A percentile compares a stretch with the other conserved stretches of the same genome.
These are phyloP conservation scores for Suricata suricatta DNA, from an alignment of 2,113 vertebrate species.

Conservation along the genomic window DNA sequence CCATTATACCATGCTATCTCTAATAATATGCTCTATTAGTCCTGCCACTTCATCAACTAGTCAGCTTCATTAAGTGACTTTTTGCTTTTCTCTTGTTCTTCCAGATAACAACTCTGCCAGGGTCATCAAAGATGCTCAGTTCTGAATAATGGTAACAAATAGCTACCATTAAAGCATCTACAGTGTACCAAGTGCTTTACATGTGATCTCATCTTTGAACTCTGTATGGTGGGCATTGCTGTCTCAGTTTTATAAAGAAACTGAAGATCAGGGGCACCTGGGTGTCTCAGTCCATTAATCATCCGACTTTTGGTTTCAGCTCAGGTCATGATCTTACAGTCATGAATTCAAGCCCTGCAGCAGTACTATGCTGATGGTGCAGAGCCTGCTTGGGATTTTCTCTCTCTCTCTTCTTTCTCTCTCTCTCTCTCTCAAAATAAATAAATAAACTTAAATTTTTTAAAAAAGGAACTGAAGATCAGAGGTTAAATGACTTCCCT, in stretches of 20 bases:
- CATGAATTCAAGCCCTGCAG: too few species aligned
- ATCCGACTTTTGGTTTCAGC: too few species aligned
- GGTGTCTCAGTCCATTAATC: too few species aligned
- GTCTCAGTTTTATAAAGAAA: background rate
- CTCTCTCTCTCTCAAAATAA: too few species aligned
- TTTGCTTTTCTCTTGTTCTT: conserved; percentile 20
- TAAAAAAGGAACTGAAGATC: too few species aligned
- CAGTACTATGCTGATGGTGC: too few species aligned
- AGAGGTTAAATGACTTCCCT: background rate
- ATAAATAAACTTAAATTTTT: too few species aligned
- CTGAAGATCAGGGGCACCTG: background rate
- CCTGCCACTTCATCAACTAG: background rate
- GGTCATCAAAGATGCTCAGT: conserved; percentile 6
- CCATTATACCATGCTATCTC: background rate
- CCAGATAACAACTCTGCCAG: background rate
- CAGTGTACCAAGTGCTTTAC: background rate
- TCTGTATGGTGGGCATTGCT: background rate
- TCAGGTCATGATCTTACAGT: too few species aligned
- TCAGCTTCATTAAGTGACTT: background rate
- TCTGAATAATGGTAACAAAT: background rate
- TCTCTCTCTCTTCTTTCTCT: too few species aligned
- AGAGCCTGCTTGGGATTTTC: too few species aligned
- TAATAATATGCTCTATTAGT: background rate
- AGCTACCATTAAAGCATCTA: background rate
- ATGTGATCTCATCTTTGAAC: conserved; percentile 30